Evolutionary conservation across 2,797 vertebrate genomes (phyloP).

Genomic region (Champsocephalus esox): DNA sequence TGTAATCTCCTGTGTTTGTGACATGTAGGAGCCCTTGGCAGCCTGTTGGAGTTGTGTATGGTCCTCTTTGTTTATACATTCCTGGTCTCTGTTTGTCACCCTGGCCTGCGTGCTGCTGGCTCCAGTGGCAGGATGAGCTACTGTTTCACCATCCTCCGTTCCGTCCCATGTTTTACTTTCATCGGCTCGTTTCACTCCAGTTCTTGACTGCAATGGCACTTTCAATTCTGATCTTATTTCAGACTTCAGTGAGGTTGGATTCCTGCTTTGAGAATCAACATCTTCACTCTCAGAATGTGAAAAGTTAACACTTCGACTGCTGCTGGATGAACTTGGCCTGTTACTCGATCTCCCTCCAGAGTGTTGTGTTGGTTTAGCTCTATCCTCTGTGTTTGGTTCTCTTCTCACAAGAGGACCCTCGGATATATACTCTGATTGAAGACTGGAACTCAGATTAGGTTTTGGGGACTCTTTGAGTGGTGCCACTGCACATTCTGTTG

Average conservation of each 20-base stretch:
- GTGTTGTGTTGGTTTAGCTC: conserved; percentile 54
- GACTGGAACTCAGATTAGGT: conserved; percentile 65
- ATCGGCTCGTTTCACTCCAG: conserved; percentile 38
- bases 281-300: conserved; percentile 66
- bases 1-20: conserved; percentile 81
- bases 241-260: conserved; percentile 29
- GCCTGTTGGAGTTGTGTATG: conserved; percentile 71
- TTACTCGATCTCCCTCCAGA: conserved; percentile 66
- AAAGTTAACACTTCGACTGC: conserved; percentile 69
- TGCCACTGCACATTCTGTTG: conserved; percentile 31
- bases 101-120: conserved; percentile 48
- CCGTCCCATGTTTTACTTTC: conserved; percentile 49
- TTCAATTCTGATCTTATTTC: conserved; percentile 74
- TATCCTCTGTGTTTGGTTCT: conserved; percentile 60
- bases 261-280: conserved; percentile 56
- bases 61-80: conserved; percentile 68
- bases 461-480: conserved; percentile 58
- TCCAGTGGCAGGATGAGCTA: conserved; percentile 59
- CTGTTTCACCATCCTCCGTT: conserved; percentile 59
- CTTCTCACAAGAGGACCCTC: conserved; percentile 59
- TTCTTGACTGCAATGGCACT: conserved; percentile 55
- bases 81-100: conserved; percentile 72
- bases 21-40: conserved; percentile 69
- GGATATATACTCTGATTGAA: conserved; percentile 74
- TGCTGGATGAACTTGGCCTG: conserved; percentile 75